Evolutionary conservation across 2,113 vertebrate genomes (phyloP), one percentile per base, ranked within the genome.

Genomic region (Pituophis catenifer): DNA sequence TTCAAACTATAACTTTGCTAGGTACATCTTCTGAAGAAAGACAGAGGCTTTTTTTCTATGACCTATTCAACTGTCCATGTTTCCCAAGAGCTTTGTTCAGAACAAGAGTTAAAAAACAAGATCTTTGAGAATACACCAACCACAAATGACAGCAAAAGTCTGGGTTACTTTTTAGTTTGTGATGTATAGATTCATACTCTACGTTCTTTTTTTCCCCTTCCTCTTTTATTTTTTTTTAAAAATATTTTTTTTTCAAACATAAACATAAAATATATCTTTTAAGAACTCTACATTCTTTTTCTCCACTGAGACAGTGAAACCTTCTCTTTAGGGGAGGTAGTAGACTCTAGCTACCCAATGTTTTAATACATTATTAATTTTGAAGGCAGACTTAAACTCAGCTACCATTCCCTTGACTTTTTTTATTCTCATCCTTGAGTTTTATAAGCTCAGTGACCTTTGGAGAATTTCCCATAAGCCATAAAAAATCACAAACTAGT

Each of bases 341-440:
- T 95, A 91, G 92, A 95, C 94, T 96, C 89, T 54, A 91, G 59
- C 93, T 94, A 90, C 94, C 92, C 95, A 95, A 96, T 95, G 62
- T 94, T 96, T 97, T 96, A 97, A 97, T 94, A 95, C 93, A 87
- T 94, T 95, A 94, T 97, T 96, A 96, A 96, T 97, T 97, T 96
- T 92, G 89, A 48, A 94, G 94, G 90, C 92, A 96, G 89, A 94
- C 91, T 91, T 95, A 95, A 94, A 97, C 50, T 95, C 55, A 92
- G 86, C 92, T 93, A 38, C 54, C 57, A 90, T 94, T 95, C 23
- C 93, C 91, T 94, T 94, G 29, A 92, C 91, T 85, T 95, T 95
- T 95, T 92, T 95, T 87, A 75, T 95, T 96, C 92, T 88, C 94
- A 96, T 95, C 93, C 93, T 93, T 96, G 91, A 94, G 90, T 95